Percentiles rank a stretch among this genome's conserved stretches.
phyloP scores from a whole-genome alignment of 1,140 invertebrate genomes.

The Trichonephila clavata region DNA sequence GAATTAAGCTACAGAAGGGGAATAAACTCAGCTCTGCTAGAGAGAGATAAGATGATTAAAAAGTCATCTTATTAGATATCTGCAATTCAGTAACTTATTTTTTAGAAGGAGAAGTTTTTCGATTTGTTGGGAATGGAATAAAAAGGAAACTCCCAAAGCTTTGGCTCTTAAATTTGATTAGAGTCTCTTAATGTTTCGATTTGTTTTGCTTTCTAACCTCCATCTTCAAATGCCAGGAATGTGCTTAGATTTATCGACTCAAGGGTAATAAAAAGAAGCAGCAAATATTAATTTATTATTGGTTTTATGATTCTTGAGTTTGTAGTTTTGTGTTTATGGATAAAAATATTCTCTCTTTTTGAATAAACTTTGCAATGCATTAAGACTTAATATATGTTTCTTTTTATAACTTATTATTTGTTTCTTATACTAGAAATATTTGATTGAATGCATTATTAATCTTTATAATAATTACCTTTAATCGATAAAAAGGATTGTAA shows the following conservation, averaged over 20 bases:
- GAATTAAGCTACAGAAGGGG: constrained; percentile 42
- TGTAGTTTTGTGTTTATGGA: not conserved
- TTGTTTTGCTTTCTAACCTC: constrained; percentile 7
- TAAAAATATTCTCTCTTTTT: too few relatives aligned
- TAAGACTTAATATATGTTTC: too few relatives aligned
- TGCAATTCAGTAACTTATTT: constrained; percentile 49
- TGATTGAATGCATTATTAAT: too few relatives aligned
- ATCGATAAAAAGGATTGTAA: too few relatives aligned
- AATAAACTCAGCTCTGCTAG: constrained; percentile 4
- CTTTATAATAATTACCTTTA: too few relatives aligned
- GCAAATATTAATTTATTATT: constrained; percentile 11
- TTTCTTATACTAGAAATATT: too few relatives aligned
- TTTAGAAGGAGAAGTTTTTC: not conserved
- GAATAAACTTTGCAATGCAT: too few relatives aligned
- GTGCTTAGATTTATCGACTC: not conserved
- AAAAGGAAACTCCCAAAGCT: not conserved
- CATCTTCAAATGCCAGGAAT: not conserved
- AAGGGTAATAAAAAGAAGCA: not conserved
- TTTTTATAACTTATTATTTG: too few relatives aligned
- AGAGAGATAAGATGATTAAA: constrained; percentile 69
- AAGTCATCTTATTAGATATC: constrained; percentile 53
- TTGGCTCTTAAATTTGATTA: constrained; percentile 51
- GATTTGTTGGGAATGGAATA: not conserved
- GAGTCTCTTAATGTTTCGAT: constrained; percentile 5
- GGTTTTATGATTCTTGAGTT: not conserved